Evolutionary conservation across 2,888 invertebrate genomes (phyloP), one percentile per base, ranked within the genome.

Genomic region (Saturnia pavonia): DNA sequence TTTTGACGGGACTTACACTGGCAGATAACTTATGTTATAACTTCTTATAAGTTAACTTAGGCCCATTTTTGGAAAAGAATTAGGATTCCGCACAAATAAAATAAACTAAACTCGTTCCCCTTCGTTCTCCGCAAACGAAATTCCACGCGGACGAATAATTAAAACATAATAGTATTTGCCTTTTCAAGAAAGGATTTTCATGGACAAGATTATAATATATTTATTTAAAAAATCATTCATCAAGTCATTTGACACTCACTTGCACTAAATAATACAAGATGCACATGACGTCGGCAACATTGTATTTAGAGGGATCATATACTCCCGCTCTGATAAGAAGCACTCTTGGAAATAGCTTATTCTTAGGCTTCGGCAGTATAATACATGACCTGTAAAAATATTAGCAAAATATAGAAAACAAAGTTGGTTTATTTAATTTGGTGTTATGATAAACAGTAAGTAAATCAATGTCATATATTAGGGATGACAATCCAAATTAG

Each of bases 321-420:
- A 77, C 80, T 1, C 95, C 95, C 0, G 95, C 91, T 66, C 96
- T 92, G 70, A 96, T 90, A 6, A 96, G 86, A 19, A 96, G 89
- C 1, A 95, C 90, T 51, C 95, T 91, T 0, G 96, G 95, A 0
- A 81, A 85, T 69, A 89, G 71, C 57, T 81, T 80, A 16, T 80
- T 80, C 72, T 85, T 86, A 0, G 90, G 76, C 71, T 90, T 89
- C 0, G 92, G 94, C 22, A 94, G 78, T 57, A 93, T 87, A 19
- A 94, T 51, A 72, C 88, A 89, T 25, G 90, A 87, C 60, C 94
- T 94, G 82, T 34, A 88, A 88, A 71, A 63, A 67, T 68, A 63
- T 40, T 12, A 67, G 42, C 9, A 60, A 16, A 72, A 67, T 43
- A 70, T 48, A 48, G 3, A 12, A 1, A 71, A 54, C 63, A 54